Conservation (phyloP, 2,797 vertebrate genomes). For the Chelon labrosus region DNA sequence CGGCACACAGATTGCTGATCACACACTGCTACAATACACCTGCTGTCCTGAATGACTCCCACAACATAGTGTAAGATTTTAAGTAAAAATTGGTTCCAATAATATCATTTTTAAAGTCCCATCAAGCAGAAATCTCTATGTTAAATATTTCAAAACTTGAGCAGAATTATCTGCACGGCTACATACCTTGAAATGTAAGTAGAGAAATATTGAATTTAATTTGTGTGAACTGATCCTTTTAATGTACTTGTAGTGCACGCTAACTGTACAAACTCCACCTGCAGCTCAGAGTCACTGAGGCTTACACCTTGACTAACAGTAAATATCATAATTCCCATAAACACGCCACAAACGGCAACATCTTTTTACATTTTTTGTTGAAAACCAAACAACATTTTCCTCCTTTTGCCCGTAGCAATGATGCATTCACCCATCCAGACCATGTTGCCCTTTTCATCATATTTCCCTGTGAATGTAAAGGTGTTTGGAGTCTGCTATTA, state of each 20-base stretch:
- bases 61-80: not conserved
- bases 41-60: not conserved
- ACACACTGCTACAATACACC: not conserved
- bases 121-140: no score
- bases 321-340: not conserved
- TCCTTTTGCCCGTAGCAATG: constrained; percentile 20
- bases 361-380: not conserved
- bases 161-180: not conserved
- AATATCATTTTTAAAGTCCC: not conserved
- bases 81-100: not conserved
- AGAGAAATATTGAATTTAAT: not conserved
- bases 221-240: not conserved
- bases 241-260: not conserved
- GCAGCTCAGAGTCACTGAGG: not conserved
- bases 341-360: constrained; percentile 2
- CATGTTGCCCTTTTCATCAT: constrained; percentile 16
- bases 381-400: constrained; percentile 12
- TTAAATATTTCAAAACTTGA: not conserved
- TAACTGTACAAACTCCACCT: constrained; percentile 21
- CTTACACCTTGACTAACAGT: not conserved
- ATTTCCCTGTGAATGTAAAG: constrained; percentile 30
- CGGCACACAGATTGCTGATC: not conserved
- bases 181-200: not conserved
- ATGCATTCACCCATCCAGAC: constrained; percentile 48
- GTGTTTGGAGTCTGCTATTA: constrained; percentile 42